These are phyloP conservation scores for Diceros bicornis DNA, from an alignment of 2,797 vertebrate species.

Conservation along the genomic window DNA sequence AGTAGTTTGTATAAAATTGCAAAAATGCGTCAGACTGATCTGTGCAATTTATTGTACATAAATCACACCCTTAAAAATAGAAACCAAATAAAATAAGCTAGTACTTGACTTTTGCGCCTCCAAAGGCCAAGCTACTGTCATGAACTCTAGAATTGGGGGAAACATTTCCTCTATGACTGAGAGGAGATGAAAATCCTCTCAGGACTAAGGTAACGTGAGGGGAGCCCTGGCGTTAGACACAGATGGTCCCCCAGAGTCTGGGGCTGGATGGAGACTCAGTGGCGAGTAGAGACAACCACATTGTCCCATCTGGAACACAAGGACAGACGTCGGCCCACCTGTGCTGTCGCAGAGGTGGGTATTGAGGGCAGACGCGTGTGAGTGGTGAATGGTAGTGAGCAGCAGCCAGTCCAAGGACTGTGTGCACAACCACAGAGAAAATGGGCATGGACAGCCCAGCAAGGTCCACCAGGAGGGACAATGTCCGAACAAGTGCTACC, in stretches of 20 bases:
- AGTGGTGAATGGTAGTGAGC: rapidly evolving
- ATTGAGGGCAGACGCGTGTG: not conserved
- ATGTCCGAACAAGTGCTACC: rapidly evolving
- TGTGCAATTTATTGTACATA: not conserved
- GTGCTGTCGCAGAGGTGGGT: not conserved
- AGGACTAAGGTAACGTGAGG: rapidly evolving
- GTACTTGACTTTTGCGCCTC: too few species aligned
- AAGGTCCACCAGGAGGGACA: not conserved
- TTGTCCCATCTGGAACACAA: not conserved
- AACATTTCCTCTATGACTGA: not conserved
- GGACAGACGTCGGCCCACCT: not conserved
- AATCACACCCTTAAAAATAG: not conserved
- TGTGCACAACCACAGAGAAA: too few species aligned
- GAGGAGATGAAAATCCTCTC: not conserved
- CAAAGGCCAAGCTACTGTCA: not conserved
- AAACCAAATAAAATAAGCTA: not conserved
- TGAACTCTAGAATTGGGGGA: too few species aligned
- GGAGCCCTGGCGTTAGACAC: rapidly evolving
- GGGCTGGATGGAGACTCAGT: too few species aligned
- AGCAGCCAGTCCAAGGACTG: not conserved
- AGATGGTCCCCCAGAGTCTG: too few species aligned
- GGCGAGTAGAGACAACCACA: not conserved
- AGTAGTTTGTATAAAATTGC: rapidly evolving
- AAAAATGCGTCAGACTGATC: not conserved
- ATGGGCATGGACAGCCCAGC: not conserved